Evolutionary conservation across 2,113 vertebrate species (phyloP).

Genomic region (Festucalex cinctus): DNA sequence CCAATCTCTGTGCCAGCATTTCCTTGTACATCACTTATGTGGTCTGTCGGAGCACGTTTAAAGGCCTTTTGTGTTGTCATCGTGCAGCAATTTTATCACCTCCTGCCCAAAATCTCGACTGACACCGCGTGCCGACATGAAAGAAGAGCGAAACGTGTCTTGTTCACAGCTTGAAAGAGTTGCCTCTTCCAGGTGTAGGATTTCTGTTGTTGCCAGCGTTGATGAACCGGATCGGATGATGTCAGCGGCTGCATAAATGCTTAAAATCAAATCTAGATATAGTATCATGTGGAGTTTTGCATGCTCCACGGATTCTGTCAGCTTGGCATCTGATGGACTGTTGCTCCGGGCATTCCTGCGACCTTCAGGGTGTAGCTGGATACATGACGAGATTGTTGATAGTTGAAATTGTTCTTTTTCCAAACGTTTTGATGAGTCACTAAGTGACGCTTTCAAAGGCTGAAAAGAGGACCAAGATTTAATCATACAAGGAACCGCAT

Average conservation of each 20-base stretch:
- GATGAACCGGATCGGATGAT: slow-evolving; percentile 39
- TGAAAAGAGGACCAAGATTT: not conserved
- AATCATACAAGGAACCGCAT: not conserved
- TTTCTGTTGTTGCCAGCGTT: slow-evolving; percentile 41
- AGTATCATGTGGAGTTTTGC: slow-evolving; percentile 4
- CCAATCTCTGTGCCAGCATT: not conserved
- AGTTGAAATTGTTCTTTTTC: not conserved
- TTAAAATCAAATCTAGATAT: slow-evolving; percentile 10
- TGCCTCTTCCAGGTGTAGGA: slow-evolving; percentile 55
- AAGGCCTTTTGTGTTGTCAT: slow-evolving; percentile 51
- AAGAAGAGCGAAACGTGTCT: slow-evolving; percentile 25
- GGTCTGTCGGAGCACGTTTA: slow-evolving; percentile 39
- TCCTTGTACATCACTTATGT: slow-evolving; percentile 29
- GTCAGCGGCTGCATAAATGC: slow-evolving; percentile 44
- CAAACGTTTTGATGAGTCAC: slow-evolving; percentile 13
- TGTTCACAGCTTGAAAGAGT: slow-evolving; percentile 35
- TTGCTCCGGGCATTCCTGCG: slow-evolving; percentile 6
- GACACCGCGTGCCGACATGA: slow-evolving; percentile 46
- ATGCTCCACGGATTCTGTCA: not conserved
- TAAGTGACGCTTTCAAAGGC: not conserved
- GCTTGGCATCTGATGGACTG: slow-evolving; percentile 10
- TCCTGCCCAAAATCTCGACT: slow-evolving; percentile 42
- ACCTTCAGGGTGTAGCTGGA: not conserved
- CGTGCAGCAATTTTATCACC: slow-evolving; percentile 48
- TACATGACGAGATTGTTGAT: not conserved